Base-by-base conservation (phyloP, 2,797 vertebrate species). In the Rallus crepitans region DNA sequence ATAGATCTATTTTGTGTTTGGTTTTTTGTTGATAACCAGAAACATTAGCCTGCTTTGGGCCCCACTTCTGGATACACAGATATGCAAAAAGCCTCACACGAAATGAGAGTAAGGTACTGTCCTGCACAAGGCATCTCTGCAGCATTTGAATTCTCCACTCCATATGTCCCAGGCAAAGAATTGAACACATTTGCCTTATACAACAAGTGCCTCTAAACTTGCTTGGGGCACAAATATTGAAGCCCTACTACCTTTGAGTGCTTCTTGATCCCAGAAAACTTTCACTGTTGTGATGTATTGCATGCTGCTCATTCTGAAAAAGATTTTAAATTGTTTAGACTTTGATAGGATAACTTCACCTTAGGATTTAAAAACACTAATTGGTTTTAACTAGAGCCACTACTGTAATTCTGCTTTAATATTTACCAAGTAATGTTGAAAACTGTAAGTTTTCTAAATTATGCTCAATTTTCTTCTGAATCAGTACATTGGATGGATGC, bases 221-320 rank as follows among this genome's bases (percentile, higher is more conserved):
- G 33, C 20, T 45, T 9, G 45, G 60, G 25, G 65, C 19, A 37
- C 16, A 89, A 70, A 15, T 15, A 35, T 15, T 27, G 9, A 75
- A 88, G 23, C 16, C n/a, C 31, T 72, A 1, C 30, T 27, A 45
- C 17, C 15, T 65, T 39, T 3, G 6, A 66, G 19, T 21, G 9
- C 25, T 79, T 78, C 8, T 16, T 31, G n/a, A 59, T 40, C 73
- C 56, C 77, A 56, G 18, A 86, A 86, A 47, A 15, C 8, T 25
- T 47, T 42, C 31, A 18, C 23, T 50, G 7, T 27, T 37, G 55
- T 0, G 0, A 33, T 6, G 5, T 15, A 66, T 11, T 57, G 23
- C 0, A 3, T n/a, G 37, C 24, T 52, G 4, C 16, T 60, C 48
- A 66, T 59, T 72, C 33, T 28, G 47, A 65, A 65, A 20, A 40